Evolutionary conservation across 2,113 vertebrate genomes (phyloP), one percentile per base, ranked within the genome.

Genomic region (Tonatia bakeri): DNA sequence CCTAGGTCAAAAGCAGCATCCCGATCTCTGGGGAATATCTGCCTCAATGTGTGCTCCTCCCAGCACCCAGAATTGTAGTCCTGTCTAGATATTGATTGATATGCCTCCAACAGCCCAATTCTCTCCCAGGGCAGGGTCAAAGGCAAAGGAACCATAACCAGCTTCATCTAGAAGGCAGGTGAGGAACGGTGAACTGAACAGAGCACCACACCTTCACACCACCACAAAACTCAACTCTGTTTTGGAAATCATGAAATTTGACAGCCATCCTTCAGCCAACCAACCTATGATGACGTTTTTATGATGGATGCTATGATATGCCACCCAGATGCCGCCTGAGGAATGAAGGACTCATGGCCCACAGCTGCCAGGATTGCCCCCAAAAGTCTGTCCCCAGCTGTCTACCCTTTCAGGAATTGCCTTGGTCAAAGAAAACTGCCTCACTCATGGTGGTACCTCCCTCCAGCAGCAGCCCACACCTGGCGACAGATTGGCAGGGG

Each of bases 401-500:
- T 56, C 15, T 22, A 1, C 22, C 20, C 10, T 94, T 75, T 95
- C 22, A 31, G 40, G 11, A 67, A 91, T 11, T 45, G 22, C 31
- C n/a, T 69, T 47, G 24, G 69, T 52, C n/a, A 15, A 86, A 76
- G 82, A 85, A n/a, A 94, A 61, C 24, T 19, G 59, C 7, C 38
- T 83, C 47, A 4, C 16, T 20, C 14, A 8, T 82, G 47, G 67
- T 47, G 43, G 33, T 8, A 38, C 38, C 50, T 52, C 50, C 33
- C 81, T 80, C 56, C 69, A 93, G 50, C 36, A 3, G n/a, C 36
- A 86, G 36, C 15, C 1, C 6, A 43, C 19, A 47, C 33, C 2
- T 43, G 52, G 0, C 0, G 9, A 45, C 0, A 9, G 24, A 73
- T n/a, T 7, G 7, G 4, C 4, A 13, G 8, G 8, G 22, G 4